These are phyloP conservation scores for Lophotis ruficrista DNA, from an alignment of 2,113 vertebrate genomes.

Conservation along the genomic window DNA sequence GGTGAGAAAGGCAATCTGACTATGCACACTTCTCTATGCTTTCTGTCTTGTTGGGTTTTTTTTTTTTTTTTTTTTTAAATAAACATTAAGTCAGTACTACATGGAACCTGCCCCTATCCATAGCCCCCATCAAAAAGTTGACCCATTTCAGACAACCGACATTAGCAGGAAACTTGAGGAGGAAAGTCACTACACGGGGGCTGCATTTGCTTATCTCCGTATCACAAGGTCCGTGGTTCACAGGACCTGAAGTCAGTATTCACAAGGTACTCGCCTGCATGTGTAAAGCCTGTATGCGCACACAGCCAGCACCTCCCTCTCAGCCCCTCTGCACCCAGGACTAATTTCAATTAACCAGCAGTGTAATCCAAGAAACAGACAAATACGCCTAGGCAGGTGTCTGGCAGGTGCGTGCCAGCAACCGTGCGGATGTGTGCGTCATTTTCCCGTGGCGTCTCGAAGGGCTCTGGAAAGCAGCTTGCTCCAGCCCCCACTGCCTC, in stretches of 20 bases:
- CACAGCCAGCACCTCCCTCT: background rate
- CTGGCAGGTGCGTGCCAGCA: accelerated
- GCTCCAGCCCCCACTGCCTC: background rate
- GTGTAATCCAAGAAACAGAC: background rate
- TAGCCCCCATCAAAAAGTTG: background rate
- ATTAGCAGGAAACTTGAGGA: background rate
- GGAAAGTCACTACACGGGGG: background rate
- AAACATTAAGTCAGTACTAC: background rate
- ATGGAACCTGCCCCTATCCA: background rate
- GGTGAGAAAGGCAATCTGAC: background rate
- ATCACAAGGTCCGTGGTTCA: background rate
- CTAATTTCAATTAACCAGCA: background rate
- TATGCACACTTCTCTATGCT: background rate
- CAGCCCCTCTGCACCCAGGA: background rate
- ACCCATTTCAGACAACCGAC: background rate
- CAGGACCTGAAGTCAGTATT: background rate
- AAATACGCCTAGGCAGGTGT: accelerated
- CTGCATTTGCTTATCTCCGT: background rate
- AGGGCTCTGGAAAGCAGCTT: background rate
- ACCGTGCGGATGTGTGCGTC: accelerated
- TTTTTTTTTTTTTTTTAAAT: background rate
- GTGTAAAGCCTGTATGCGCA: background rate
- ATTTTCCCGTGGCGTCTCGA: accelerated
- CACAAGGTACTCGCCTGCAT: accelerated
- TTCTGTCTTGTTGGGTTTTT: background rate